Base-by-base conservation (phyloP, 2,113 vertebrate species). In the Takifugu flavidus region DNA sequence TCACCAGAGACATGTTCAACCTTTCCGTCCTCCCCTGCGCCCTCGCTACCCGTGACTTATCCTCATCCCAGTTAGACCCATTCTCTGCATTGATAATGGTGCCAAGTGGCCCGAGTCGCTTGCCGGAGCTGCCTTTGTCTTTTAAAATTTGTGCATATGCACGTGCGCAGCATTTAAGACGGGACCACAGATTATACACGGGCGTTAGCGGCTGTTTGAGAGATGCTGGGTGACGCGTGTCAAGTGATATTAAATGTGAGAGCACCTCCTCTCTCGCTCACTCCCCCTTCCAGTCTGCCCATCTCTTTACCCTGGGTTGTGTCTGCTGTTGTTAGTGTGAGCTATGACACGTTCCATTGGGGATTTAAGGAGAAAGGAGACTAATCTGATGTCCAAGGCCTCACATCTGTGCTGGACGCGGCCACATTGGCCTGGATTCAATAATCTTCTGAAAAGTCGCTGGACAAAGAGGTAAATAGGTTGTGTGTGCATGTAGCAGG, bases 161-260 rank as follows among this genome's bases (percentile, higher is more conserved):
- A 39, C 39, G 13, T 49, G 69, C 1, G 49, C 43, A 5, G 62
- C 57, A 29, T 80, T 59, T 65, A 52, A 53, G 59, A 59, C 58
- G 12, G 74, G 66, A 59, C 64, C 28, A 25, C 3, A 20, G 72
- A 63, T 82, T 75, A 77, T 78, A 84, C 78, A 70, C 65, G 10
- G 73, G 73, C 78, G 80, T 75, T 15, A 76, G 75, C 61, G 53
- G 64, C 79, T 71, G 49, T 65, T 74, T 72, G 74, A 77, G 78
- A 75, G 84, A 87, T 87, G 82, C 85, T 87, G 80, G 73, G 74
- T 81, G 86, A 89, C 82, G 80, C 67, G 59, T 87, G 86, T 89
- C 88, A 89, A 86, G 76, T 67, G 80, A 80, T 87, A 86, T 89
- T 88, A 89, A 80, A 83, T 62, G 70, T 87, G 82, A 84, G 78